Conservation (phyloP, 1,140 invertebrate genomes). For the Plectrocnemia conspersa region DNA sequence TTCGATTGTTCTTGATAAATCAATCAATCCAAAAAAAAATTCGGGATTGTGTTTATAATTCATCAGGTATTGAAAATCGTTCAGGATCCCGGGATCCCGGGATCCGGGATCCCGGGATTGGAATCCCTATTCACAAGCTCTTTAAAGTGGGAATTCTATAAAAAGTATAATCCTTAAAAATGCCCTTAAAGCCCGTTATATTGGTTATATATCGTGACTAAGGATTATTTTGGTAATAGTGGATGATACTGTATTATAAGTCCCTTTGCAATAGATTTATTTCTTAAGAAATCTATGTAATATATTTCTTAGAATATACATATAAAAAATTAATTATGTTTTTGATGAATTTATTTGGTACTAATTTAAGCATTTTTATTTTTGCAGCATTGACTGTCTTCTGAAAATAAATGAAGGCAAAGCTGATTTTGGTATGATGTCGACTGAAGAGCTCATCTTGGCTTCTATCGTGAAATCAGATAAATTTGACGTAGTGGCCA, state of each 20-base stretch:
- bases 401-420: slow-evolving; percentile 44
- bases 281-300: neutral
- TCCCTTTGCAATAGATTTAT: neutral
- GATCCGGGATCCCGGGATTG: too few relatives aligned
- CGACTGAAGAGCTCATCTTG: slow-evolving; percentile 53
- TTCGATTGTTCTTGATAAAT: too few relatives aligned
- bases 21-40: too few relatives aligned
- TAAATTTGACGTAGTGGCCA: slow-evolving; percentile 45
- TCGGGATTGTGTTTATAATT: too few relatives aligned
- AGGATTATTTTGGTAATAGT: neutral
- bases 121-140: too few relatives aligned
- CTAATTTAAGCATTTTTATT: slow-evolving; percentile 8
- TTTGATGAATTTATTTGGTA: neutral
- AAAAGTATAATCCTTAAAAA: too few relatives aligned
- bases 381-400: slow-evolving; percentile 52
- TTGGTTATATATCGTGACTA: neutral
- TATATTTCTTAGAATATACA: neutral
- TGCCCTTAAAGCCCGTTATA: neutral
- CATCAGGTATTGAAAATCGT: too few relatives aligned
- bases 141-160: too few relatives aligned
- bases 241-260: neutral
- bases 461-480: slow-evolving; percentile 47
- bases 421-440: slow-evolving; percentile 54
- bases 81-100: too few relatives aligned
- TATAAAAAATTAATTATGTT: neutral